Base-by-base conservation (phyloP, 2,888 invertebrate species). In the Perizoma affinitatum region DNA sequence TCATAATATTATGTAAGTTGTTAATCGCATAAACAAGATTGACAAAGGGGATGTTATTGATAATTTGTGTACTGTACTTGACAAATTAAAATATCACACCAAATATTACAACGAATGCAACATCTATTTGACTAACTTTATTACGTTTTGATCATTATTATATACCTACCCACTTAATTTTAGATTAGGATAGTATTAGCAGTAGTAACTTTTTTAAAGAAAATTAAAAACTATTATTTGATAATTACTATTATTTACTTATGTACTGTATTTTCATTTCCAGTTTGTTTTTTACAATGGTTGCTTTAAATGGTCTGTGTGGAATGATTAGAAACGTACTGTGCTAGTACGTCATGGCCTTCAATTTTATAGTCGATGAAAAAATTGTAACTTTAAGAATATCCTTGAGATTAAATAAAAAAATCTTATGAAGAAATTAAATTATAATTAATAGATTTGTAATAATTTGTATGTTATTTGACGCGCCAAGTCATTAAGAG, bases 371-470 rank as follows among this genome's bases (percentile, higher is more conserved):
- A 78, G 71, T 81, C 73, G 72, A 50, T 46, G 57, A 74, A 77
- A 70, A 74, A 78, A 75, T 83, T 84, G 85, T 83, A 79, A 80
- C 70, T 77, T 74, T 86, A 86, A 83, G 82, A 78, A 81, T 79
- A 80, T 80, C 77, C 72, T 78, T 75, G 75, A 78, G 75, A 77
- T 79, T 74, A 74, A 79, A 78, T 76, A 77, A 82, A 78, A 80
- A 79, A 82, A 68, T 87, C 86, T 87, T 87, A 86, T 87, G 87
- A 86, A 78, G 76, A 80, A 52, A 75, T 71, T 75, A 76, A 71
- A 74, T 65, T 74, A 76, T 77, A 77, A 76, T 76, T 76, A 76
- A 73, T 75, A 78, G 80, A 78, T 79, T 78, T 78, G 79, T 79
- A 81, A 72, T 73, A 73, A 79, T 77, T 82, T 78, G 77, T 82